Evolutionary conservation across 2,113 vertebrate species (phyloP).

Genomic region (Apeltes quadracus): DNA sequence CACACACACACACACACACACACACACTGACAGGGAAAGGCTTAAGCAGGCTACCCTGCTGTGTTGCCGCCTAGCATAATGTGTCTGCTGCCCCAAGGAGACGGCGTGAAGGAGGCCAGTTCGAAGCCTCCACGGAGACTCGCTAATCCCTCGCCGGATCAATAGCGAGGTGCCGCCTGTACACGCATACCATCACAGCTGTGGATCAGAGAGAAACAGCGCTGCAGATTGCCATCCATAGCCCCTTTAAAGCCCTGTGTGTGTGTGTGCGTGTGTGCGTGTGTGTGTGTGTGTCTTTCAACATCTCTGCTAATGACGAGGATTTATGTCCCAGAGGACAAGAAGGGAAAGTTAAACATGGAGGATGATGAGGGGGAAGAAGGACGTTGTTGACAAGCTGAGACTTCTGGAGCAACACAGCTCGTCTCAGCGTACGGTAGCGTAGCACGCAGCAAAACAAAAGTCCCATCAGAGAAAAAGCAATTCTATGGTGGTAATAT

Average conservation of each 20-base stretch:
- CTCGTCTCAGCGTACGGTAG: slow-evolving; percentile 12
- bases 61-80: slow-evolving; percentile 69
- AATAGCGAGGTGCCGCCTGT: slow-evolving; percentile 65
- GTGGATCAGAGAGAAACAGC: slow-evolving; percentile 69
- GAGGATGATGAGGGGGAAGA: slow-evolving; percentile 13
- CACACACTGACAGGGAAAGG: slow-evolving; percentile 44
- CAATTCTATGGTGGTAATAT: neutral
- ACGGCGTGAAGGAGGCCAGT: slow-evolving; percentile 51
- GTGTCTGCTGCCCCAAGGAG: slow-evolving; percentile 69
- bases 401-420: slow-evolving; percentile 17
- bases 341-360: slow-evolving; percentile 46
- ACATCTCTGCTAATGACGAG: slow-evolving; percentile 50
- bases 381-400: slow-evolving; percentile 52
- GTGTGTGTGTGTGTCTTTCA: slow-evolving; percentile 54
- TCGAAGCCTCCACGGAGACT: slow-evolving; percentile 32
- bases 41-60: slow-evolving; percentile 70
- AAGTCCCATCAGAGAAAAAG: neutral
- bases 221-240: slow-evolving; percentile 33
- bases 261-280: slow-evolving; percentile 57
- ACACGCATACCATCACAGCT: slow-evolving; percentile 67
- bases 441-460: neutral
- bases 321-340: slow-evolving; percentile 62
- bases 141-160: slow-evolving; percentile 75
- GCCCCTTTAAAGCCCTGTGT: slow-evolving; percentile 38
- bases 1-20: slow-evolving; percentile 24